Base-by-base conservation (phyloP, 1,140 invertebrate species). In the Zaprionus lachaisei region DNA sequence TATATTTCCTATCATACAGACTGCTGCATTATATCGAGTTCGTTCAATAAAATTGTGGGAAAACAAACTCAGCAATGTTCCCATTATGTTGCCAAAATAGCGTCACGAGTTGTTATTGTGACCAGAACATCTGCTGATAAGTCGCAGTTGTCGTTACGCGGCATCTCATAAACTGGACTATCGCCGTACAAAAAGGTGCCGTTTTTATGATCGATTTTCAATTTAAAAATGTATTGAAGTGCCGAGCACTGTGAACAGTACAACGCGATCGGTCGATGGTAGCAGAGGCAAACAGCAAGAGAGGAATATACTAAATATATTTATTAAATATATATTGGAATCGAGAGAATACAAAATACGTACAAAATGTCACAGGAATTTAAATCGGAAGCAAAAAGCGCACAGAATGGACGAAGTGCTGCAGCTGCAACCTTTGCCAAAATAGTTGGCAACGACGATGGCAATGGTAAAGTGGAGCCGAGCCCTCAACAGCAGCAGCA, bases 191-290 rank as follows among this genome's bases (percentile, higher is more conserved):
- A 84, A 44, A 79, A 85, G 69, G 79, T 81, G 79, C 76, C 69
- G 81, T 82, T 70, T 90, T 87, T 89, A 89, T 65, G 81, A 84
- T 65, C 71, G 54, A 77, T 72, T 61, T 76, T 41, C 56, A 72
- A 63, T 80, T 76, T 83, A 87, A 75, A 89, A 84, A 83, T 51
- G 38, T 72, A 63, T 70, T 58, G 37, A 69, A 70, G 24, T 70
- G n/a, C 51, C 51, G 22, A 9, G n/a, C 38, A 62, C 37, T 57
- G 34, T 49, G 34, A 71, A 47, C 79, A 90, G 85, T 90, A 74
- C 47, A 71, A 38, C 20, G 38, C 68, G 49, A 38, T 61, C 70
- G 58, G 69, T 76, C 54, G 54, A 51, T 44, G 54, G 15, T 47
- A 57, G 11, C 51, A 68, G 74, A 72, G 38, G 26, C 55, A 24